Conservation (phyloP, 2,113 vertebrate species). For the Periophthalmodon schlosseri region DNA sequence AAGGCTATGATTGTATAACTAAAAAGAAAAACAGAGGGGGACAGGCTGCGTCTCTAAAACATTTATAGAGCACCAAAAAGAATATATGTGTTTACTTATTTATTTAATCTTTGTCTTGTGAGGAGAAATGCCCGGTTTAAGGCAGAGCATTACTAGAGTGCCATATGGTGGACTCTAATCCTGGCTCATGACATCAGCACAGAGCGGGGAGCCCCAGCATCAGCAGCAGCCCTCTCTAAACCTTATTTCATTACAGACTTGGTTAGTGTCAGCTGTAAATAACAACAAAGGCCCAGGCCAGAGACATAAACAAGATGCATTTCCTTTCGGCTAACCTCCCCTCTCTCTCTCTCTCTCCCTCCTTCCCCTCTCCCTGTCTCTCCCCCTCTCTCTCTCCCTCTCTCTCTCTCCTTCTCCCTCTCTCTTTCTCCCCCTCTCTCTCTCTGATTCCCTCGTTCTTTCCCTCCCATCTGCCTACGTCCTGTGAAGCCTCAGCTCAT, state of each 20-base stretch:
- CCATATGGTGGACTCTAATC: slow-evolving; percentile 75
- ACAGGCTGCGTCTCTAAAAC: no score
- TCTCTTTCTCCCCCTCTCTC: not conserved
- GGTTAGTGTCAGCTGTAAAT: slow-evolving; percentile 53
- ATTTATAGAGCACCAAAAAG: not conserved
- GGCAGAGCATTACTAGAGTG: slow-evolving; percentile 56
- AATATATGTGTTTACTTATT: not conserved
- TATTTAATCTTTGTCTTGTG: slow-evolving; percentile 7
- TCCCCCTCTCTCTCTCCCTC: not conserved
- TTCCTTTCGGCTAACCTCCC: not conserved
- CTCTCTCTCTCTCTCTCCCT: not conserved
- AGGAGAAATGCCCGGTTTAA: slow-evolving; percentile 24
- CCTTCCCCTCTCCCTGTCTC: not conserved
- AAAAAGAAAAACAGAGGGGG: no score
- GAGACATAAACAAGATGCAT: slow-evolving; percentile 20
- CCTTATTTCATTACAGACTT: slow-evolving; percentile 49
- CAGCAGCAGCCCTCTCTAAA: slow-evolving; percentile 20
- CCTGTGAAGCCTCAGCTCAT: not conserved
- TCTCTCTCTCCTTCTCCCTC: not conserved
- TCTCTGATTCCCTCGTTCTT: not conserved
- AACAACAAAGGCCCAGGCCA: slow-evolving; percentile 37
- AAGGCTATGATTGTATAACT: no score
- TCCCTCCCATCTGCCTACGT: not conserved
- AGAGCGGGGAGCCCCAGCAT: slow-evolving; percentile 51
- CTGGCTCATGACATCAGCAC: slow-evolving; percentile 70